These are phyloP conservation scores for Hetaerina americana DNA, from an alignment of 1,140 invertebrate genomes.

Conservation along the genomic window DNA sequence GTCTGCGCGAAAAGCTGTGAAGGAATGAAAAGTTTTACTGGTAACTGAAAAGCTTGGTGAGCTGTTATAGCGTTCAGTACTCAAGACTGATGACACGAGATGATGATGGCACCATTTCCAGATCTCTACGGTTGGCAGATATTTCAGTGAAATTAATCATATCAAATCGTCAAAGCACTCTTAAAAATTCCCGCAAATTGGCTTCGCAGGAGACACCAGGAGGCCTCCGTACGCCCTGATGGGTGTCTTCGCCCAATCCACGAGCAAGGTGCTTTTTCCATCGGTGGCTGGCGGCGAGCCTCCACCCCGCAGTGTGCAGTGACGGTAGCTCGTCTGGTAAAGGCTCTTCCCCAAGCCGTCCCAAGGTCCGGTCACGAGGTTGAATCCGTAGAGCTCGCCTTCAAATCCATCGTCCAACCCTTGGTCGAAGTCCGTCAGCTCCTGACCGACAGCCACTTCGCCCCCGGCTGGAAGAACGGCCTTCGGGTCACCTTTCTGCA, in stretches of 20 bases:
- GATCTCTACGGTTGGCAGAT: no score
- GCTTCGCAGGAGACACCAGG: conserved; percentile 31
- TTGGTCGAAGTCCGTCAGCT: conserved; percentile 48
- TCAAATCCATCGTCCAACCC: conserved; percentile 47
- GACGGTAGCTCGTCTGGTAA: neutral
- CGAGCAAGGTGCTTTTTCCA: neutral
- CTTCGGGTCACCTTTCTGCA: conserved; percentile 15
- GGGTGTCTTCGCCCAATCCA: conserved; percentile 36
- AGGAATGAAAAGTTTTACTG: no score
- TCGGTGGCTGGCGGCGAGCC: conserved; percentile 21
- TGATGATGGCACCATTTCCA: no score
- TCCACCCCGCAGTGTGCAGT: neutral
- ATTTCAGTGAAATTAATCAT: neutral
- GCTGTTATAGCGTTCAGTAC: no score
- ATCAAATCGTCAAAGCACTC: neutral
- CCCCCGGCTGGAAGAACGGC: conserved; percentile 39
- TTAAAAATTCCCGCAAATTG: conserved; percentile 36
- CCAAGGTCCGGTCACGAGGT: conserved; percentile 34
- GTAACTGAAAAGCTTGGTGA: no score
- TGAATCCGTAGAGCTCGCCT: conserved; percentile 50
- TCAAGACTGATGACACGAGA: no score
- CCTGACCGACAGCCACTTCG: conserved; percentile 50
- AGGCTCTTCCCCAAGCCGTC: neutral
- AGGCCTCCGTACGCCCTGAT: conserved; percentile 42
- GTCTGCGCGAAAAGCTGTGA: no score